A percentile compares a stretch with the other conserved stretches of the same genome.
phyloP scores from a whole-genome alignment of 92 coral and sea anemone species.

The Zoanthus gigantus region DNA sequence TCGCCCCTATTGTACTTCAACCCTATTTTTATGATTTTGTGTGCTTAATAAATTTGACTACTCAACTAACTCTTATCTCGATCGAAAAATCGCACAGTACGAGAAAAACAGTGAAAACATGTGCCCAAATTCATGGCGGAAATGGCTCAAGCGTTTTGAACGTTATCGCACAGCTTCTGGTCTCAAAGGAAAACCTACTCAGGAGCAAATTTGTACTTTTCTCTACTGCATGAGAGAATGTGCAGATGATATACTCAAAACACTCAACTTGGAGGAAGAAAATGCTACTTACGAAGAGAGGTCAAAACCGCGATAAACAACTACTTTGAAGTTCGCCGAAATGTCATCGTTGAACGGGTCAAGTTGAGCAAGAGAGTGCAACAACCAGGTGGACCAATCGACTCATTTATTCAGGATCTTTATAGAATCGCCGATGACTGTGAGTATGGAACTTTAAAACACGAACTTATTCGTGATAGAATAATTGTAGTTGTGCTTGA shows the following conservation, averaged over 20 bases:
- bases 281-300: conserved; percentile 53
- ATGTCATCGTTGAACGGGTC: not conserved
- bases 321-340: conserved; percentile 3
- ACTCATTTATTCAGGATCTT: conserved; percentile 1
- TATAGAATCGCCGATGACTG: conserved; percentile 1
- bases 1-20: no score
- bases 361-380: not conserved
- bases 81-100: no score
- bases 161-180: conserved; percentile 71
- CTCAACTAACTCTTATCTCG: no score
- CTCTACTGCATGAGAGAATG: conserved; percentile 78
- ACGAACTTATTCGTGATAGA: conserved; percentile 63
- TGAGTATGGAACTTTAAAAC: conserved; percentile 2
- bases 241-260: conserved; percentile 76
- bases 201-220: conserved; percentile 72
- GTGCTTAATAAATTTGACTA: no score
- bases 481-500: conserved; percentile 35
- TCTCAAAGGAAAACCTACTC: conserved; percentile 58
- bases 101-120: no score
- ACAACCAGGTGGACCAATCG: not conserved
- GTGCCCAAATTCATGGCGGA: conserved; percentile 59
- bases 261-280: conserved; percentile 63
- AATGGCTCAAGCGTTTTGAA: conserved; percentile 76
- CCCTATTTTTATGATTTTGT: no score
- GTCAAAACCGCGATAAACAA: conserved; percentile 49